Base-by-base conservation (phyloP, 2,888 invertebrate genomes). In the Lacanobia oleracea region DNA sequence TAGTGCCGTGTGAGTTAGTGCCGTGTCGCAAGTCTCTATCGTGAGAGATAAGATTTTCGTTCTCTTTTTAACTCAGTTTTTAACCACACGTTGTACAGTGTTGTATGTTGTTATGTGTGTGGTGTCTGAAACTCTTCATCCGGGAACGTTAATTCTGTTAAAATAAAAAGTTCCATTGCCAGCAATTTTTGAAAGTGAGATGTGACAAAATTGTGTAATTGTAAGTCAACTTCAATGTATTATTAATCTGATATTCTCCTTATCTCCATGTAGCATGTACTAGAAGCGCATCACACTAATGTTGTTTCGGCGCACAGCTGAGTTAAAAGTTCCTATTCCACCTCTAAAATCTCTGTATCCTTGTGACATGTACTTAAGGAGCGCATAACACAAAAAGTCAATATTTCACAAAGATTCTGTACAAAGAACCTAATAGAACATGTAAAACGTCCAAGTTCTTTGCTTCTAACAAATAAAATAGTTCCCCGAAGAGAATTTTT, bases 401-500 rank as follows among this genome's bases (percentile, higher is more conserved):
- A 65, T 71, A 67, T 72, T 67, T 59, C 45, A 67, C 48, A 54
- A 74, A 72, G 45, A 64, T 53, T 61, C 54, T 78, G 27, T 9
- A 40, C 54, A 77, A 37, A 70, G 43, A 68, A 63, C 62, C 57
- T 62, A 60, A 77, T 79, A 79, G 51, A 61, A 61, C 45, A 82
- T 59, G 75, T 73, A 63, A 68, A 59, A 65, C 75, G 66, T 66
- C 57, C 75, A n/a, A 74, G 63, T 56, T 74, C 45, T 74, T 66
- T 74, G 75, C 68, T 21, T 56, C 54, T 18, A 57, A 74, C 83
- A 80, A 74, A 81, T 81, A 83, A 70, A 80, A 81, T 83, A 75
- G 80, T 80, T 68, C 83, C 69, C 67, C 4, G 37, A 53, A 72
- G 82, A 72, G 53, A 66, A 65, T 72, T 84, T 81, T 75, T 68